These are phyloP conservation scores for Torymus texanus DNA, from an alignment of 2,888 invertebrate genomes.

Conservation along the genomic window DNA sequence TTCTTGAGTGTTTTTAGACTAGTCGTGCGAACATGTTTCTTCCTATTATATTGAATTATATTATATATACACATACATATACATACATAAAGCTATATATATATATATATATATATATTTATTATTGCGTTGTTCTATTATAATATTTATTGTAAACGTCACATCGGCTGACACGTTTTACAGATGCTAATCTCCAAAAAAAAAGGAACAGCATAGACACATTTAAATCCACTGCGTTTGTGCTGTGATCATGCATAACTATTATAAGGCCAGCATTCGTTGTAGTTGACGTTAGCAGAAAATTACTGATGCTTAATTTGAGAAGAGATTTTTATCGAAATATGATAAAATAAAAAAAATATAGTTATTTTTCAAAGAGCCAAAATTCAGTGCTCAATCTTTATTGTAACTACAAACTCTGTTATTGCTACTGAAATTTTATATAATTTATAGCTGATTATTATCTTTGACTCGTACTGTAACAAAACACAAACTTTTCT, in stretches of 20 bases:
- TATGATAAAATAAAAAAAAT: no score
- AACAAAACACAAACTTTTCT: not conserved
- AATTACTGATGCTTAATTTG: slow-evolving; percentile 4
- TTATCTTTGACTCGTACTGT: not conserved
- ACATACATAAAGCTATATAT: slow-evolving; percentile 62
- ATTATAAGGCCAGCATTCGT: not conserved
- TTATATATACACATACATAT: slow-evolving; percentile 64
- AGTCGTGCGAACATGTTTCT: slow-evolving; percentile 73
- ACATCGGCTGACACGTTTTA: slow-evolving; percentile 67
- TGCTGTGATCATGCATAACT: slow-evolving; percentile 45
- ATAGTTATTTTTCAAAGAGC: no score
- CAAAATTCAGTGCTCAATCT: no score
- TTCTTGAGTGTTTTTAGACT: slow-evolving; percentile 71
- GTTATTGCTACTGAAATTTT: not conserved
- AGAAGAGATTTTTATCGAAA: not conserved
- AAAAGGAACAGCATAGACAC: slow-evolving; percentile 54
- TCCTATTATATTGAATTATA: slow-evolving; percentile 69
- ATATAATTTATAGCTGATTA: not conserved
- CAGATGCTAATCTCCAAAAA: slow-evolving; percentile 57
- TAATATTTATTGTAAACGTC: slow-evolving; percentile 73
- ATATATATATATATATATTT: slow-evolving; percentile 70
- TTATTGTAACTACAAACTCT: no score
- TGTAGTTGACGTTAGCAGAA: not conserved
- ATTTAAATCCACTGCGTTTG: slow-evolving; percentile 50
- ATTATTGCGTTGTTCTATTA: slow-evolving; percentile 75